Base-by-base conservation (phyloP, 2,888 invertebrate genomes). In the Lutraria lutraria region DNA sequence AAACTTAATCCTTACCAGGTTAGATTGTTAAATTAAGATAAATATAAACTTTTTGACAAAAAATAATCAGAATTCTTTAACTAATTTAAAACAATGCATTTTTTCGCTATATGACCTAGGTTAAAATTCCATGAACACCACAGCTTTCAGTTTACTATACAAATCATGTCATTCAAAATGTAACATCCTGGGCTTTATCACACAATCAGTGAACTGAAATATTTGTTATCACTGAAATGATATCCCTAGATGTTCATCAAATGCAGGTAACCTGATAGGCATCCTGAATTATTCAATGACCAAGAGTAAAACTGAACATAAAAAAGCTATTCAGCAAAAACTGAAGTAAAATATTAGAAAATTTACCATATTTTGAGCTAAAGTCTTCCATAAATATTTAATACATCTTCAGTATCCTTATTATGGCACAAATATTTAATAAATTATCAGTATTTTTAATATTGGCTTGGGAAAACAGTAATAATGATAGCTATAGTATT, bases 211-310 rank as follows among this genome's bases (percentile, higher is more conserved):
- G 25, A 25, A 68, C 63, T 25, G 63, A n/a, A 68, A 25, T 3
- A 25, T 68, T 68, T 68, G 25, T 68, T 25, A 68, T 68, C 63
- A 68, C 63, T 25, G 25, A n/a, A 8, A 25, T 25, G 25, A 68
- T 25, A 25, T 68, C 63, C 60, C 63, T 25, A 25, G 63, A 68
- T n/a, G n/a, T 12, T 68, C 13, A 85, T 85, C 76, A 54, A 83
- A 76, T 76, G 43, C 79, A 56, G 43, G 85, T 54, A 85, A 79
- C 21, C 21, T 25, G 85, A 85, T 79, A 79, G 76, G 63, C 63
- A 56, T 54, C 76, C 85, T 85, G 34, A 85, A 85, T 85, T 79
- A 85, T 79, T 79, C 31, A 84, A 76, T 76, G 79, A 76, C 76
- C 54, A 53, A 54, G 54, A 76, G 43, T 21, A 81, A 29, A 52